Evolutionary conservation across 2,113 vertebrate genomes (phyloP).

Genomic region (Cygnus buccinator): DNA sequence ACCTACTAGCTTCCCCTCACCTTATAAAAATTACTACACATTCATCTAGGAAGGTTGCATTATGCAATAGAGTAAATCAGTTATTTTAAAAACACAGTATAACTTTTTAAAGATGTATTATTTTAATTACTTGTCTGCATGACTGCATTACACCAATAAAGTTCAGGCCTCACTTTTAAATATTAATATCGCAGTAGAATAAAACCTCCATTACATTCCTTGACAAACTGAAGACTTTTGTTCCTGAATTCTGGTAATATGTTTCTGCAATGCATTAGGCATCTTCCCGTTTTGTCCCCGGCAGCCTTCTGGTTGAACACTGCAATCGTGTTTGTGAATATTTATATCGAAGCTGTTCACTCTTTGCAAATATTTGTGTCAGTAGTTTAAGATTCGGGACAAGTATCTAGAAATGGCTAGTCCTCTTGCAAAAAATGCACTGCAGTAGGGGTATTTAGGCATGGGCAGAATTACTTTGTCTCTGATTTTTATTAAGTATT

Average conservation of each 20-base stretch:
- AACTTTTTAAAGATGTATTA: neutral
- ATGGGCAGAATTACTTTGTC: neutral
- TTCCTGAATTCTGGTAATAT: neutral
- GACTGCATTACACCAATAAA: neutral
- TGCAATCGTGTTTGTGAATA: neutral
- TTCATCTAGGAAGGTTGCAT: neutral
- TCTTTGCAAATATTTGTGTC: neutral
- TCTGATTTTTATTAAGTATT: neutral
- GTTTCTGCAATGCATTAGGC: conserved; percentile 8
- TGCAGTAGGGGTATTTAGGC: neutral
- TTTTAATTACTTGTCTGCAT: conserved; percentile 15
- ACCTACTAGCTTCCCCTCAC: neutral
- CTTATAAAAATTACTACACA: neutral
- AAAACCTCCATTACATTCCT: neutral
- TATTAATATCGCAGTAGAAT: fast-evolving
- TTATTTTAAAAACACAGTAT: neutral
- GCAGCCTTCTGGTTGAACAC: neutral
- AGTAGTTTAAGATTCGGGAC: neutral
- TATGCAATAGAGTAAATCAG: conserved; percentile 9
- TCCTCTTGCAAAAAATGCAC: neutral
- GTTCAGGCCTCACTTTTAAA: conserved; percentile 2
- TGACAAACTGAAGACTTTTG: conserved; percentile 19
- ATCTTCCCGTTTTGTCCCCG: neutral
- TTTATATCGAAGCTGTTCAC: neutral
- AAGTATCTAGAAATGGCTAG: neutral